Conservation (phyloP, 2,113 vertebrate species). For the Notothenia rossii region DNA sequence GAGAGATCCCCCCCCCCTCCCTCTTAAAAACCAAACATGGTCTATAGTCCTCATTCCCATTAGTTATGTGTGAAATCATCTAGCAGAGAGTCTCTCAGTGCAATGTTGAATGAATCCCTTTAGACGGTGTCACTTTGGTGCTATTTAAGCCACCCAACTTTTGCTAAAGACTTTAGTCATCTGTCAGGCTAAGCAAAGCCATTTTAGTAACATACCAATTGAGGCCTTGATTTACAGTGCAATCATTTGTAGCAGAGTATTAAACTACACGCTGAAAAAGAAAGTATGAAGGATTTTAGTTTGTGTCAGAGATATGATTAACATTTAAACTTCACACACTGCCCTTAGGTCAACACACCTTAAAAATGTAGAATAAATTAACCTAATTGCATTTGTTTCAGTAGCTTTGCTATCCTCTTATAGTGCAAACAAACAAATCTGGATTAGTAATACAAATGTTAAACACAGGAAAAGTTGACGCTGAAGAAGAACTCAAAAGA, state of each 20-base stretch:
- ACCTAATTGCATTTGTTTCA: conserved; percentile 58
- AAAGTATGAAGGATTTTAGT: conserved; percentile 23
- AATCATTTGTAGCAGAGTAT: conserved; percentile 62
- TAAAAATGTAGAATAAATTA: conserved; percentile 29
- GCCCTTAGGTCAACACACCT: conserved; percentile 53
- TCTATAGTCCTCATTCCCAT: conserved; percentile 44
- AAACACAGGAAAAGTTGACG: conserved; percentile 32
- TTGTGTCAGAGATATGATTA: conserved; percentile 38
- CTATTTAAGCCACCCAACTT: conserved; percentile 60
- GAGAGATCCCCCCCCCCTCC: not conserved
- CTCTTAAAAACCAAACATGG: conserved; percentile 1
- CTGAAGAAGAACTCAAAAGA: conserved; percentile 18
- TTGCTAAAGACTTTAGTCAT: conserved; percentile 58
- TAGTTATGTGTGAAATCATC: conserved; percentile 64
- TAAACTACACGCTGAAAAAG: conserved; percentile 27
- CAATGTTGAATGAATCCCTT: conserved; percentile 60
- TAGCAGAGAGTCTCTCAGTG: conserved; percentile 58
- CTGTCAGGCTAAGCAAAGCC: conserved; percentile 40
- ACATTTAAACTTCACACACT: conserved; percentile 56
- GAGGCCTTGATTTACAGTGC: conserved; percentile 83
- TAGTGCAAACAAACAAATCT: conserved; percentile 31
- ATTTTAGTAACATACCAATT: conserved; percentile 70
- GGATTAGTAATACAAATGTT: conserved; percentile 32
- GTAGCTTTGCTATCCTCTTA: conserved; percentile 54
- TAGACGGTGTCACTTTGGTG: conserved; percentile 72